phyloP scores from a whole-genome alignment of 2,888 invertebrate genomes.

The Adineta ricciae region DNA sequence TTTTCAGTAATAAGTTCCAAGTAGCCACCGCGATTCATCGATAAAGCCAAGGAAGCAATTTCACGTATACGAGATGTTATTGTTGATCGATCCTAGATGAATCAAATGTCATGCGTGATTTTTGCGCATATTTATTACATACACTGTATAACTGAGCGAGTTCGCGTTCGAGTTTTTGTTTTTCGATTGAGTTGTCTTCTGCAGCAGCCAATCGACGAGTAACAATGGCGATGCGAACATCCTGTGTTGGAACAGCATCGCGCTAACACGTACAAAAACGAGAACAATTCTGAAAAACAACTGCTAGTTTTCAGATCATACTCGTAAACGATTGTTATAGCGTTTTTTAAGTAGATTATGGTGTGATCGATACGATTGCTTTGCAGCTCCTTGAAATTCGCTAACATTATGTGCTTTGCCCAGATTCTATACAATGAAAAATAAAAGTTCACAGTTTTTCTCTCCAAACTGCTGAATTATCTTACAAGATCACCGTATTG shows the following conservation, averaged over 20 bases:
- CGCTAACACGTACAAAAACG: slow-evolving; percentile 19
- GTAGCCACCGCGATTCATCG: background rate
- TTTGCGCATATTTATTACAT: background rate
- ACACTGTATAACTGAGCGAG: background rate
- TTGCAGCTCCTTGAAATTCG: slow-evolving; percentile 26
- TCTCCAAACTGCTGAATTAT: background rate
- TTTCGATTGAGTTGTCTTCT: background rate
- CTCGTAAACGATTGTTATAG: slow-evolving; percentile 15
- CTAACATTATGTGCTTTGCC: slow-evolving; percentile 25
- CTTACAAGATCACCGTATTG: slow-evolving; percentile 55
- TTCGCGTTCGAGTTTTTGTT: slow-evolving; percentile 11
- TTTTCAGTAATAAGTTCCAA: slow-evolving; percentile 18
- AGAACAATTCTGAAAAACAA: background rate
- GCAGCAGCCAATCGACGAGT: slow-evolving; percentile 22
- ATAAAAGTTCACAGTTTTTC: background rate
- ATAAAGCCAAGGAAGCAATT: slow-evolving; percentile 8
- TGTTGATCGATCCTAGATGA: background rate
- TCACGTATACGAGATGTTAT: slow-evolving; percentile 8
- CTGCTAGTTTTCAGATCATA: background rate
- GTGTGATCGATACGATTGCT: background rate
- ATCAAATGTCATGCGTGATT: background rate
- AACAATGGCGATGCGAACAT: slow-evolving; percentile 33
- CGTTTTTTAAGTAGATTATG: background rate
- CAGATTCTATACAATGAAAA: slow-evolving; percentile 10
- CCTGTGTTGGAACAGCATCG: slow-evolving; percentile 34